These are phyloP conservation scores for Agelaius phoeniceus DNA, from an alignment of 2,113 vertebrate genomes.

Conservation along the genomic window DNA sequence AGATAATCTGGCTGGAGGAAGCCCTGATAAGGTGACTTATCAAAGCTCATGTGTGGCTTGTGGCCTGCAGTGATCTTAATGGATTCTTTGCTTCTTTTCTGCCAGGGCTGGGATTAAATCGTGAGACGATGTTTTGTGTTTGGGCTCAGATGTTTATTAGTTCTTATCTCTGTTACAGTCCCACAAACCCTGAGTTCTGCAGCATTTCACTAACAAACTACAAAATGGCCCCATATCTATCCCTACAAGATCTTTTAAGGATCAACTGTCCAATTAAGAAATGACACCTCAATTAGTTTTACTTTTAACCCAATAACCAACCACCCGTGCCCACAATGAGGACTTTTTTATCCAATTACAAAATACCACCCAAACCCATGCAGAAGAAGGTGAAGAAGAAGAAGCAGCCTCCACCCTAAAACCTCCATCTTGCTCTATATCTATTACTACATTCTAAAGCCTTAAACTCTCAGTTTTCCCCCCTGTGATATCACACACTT, in stretches of 20 bases:
- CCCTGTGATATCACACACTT: background rate
- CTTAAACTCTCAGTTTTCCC: background rate
- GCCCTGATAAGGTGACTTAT: background rate
- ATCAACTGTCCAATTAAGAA: background rate
- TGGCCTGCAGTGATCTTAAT: background rate
- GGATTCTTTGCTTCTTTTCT: background rate
- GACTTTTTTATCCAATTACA: background rate
- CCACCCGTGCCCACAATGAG: rapidly evolving
- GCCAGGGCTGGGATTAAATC: background rate
- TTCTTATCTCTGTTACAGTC: background rate
- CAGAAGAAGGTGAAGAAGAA: background rate
- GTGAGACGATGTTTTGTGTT: background rate
- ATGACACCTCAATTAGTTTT: background rate
- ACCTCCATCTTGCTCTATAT: background rate
- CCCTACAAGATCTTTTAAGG: background rate
- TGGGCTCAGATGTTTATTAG: background rate
- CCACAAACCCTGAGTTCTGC: background rate
- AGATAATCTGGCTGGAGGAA: background rate
- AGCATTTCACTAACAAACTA: background rate
- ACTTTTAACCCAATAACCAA: background rate
- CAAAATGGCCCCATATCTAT: background rate
- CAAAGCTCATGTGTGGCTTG: background rate
- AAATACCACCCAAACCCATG: background rate
- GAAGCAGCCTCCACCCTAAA: background rate
- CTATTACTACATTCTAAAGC: background rate